Evolutionary conservation across 2,888 invertebrate genomes (phyloP).

Genomic region (Himalopsyche kuldschensis): DNA sequence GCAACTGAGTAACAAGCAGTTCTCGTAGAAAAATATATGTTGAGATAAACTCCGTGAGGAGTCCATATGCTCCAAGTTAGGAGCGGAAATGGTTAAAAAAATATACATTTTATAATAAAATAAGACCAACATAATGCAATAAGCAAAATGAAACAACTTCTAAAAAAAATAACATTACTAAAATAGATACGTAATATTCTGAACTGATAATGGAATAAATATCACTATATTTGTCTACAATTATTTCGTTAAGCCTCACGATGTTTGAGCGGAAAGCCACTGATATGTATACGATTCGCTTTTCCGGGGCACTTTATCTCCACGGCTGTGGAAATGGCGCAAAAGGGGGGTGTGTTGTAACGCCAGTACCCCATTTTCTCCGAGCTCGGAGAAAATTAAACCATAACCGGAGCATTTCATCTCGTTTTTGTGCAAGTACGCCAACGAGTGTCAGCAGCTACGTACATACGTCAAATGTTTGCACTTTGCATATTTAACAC

Average conservation of each 20-base stretch:
- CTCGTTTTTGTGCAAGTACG: constrained; percentile 14
- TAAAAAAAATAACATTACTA: no score
- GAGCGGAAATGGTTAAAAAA: no score
- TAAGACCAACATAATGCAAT: no score
- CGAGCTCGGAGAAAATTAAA: constrained; percentile 26
- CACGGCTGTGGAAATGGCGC: not conserved
- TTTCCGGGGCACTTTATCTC: constrained; percentile 3
- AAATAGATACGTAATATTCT: no score
- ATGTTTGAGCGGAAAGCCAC: not conserved
- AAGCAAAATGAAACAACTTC: no score
- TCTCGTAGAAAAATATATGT: no score
- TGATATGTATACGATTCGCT: constrained; percentile 6
- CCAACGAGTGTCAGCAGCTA: not conserved
- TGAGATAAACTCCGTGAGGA: no score
- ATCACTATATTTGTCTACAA: no score
- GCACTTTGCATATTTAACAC: not conserved
- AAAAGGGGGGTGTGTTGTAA: not conserved
- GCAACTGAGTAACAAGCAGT: no score
- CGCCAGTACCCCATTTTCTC: not conserved
- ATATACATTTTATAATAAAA: no score
- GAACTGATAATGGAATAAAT: no score
- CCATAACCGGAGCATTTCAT: constrained; percentile 28
- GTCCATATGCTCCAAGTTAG: no score
- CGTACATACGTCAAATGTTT: not conserved
- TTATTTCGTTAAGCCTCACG: not conserved